Conservation (phyloP, 2,797 vertebrate genomes). For the Sphenodon punctatus region DNA sequence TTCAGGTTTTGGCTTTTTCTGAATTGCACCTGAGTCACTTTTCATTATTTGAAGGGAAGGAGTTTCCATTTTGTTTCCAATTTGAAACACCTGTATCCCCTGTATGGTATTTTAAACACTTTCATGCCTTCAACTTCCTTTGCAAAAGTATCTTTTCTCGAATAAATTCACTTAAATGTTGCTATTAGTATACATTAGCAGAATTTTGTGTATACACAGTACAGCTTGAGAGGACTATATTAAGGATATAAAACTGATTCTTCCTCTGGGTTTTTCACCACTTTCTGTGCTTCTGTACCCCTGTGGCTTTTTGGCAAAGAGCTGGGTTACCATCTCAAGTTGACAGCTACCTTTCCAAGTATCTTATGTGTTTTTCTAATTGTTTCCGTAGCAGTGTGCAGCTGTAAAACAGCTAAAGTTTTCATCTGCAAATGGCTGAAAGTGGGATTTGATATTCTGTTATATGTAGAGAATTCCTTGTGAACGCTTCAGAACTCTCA, state of each 20-base stretch:
- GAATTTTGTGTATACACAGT: neutral
- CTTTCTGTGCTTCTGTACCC: neutral
- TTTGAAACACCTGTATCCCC: conserved; percentile 38
- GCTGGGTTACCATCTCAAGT: neutral
- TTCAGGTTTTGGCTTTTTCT: conserved; percentile 1
- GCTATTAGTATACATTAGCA: neutral
- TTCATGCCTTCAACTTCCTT: neutral
- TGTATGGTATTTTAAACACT: neutral
- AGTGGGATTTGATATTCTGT: neutral
- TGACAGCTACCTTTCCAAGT: neutral
- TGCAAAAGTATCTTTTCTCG: too few relatives aligned
- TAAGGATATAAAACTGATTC: neutral
- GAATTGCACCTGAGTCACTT: neutral
- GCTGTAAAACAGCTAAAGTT: conserved; percentile 38
- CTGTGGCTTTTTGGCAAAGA: neutral
- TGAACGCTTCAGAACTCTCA: neutral
- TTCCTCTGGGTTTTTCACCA: neutral
- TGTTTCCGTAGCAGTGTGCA: neutral
- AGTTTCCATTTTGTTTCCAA: neutral
- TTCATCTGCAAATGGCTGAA: conserved; percentile 25
- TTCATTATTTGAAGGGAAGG: neutral
- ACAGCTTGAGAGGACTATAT: neutral
- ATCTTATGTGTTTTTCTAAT: conserved; percentile 37
- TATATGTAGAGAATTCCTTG: neutral
- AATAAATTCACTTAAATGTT: neutral